Base-by-base conservation (phyloP, 2,888 invertebrate genomes). In the Epinotia demarniana region DNA sequence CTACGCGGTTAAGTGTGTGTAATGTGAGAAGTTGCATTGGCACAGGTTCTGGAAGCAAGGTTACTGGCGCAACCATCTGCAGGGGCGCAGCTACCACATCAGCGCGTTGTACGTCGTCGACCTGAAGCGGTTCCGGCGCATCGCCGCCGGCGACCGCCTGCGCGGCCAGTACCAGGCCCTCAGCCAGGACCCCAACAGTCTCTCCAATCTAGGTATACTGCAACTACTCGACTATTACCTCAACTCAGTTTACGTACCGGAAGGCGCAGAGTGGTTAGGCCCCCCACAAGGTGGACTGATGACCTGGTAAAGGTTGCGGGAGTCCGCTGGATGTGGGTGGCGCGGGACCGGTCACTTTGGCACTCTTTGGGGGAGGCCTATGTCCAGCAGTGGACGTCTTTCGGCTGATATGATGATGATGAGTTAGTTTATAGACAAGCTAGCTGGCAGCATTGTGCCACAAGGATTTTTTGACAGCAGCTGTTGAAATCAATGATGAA, bases 91-190 rank as follows among this genome's bases (percentile, higher is more conserved):
- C 84, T 99, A 99, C 92, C 98, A 98, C 89, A 98, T 98, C 92
- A 99, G 99, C 81, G 99, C 99, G 5, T 94, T 99, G 78, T 99
- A 99, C 92, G 99, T 99, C 55, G 99, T 99, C 19, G 99, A 99
- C 91, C 94, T 99, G 84, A 98, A 98, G 89, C 95, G 98, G 78
- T 99, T 99, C 95, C 96, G 99, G 3, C 96, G 98, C 85, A 98
- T 99, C 85, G 99, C 99, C 0, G 99, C 99, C 58, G 99, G 99
- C 2, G 99, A 99, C 92, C 95, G 99, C 0, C 95, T 99, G 55
- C 95, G 99, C 75, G 99, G 99, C 0, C 99, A 99, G 94, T 99
- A 99, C 93, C 99, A 99, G 93, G 99, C 99, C 18, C 96, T 99
- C 77, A 99, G 99, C 90, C 99, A 99, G 93, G 99, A 99, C 95